Evolutionary conservation across 2,888 invertebrate genomes (phyloP).

Genomic region (Amaurobius ferox): DNA sequence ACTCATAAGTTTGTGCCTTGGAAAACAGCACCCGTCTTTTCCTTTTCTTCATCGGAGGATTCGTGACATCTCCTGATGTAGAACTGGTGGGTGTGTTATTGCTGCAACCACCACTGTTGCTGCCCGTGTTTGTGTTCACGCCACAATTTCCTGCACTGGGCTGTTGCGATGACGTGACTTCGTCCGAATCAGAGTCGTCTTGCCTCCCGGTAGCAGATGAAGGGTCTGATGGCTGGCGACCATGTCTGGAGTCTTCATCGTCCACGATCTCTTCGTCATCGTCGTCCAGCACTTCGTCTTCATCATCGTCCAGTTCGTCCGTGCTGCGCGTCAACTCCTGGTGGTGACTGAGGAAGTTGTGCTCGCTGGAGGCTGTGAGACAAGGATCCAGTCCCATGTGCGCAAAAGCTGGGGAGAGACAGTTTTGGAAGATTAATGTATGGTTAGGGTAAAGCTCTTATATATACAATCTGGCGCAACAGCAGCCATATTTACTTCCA

Average conservation of each 20-base stretch:
- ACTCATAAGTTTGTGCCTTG: conserved; percentile 96
- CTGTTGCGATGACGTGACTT: conserved; percentile 52
- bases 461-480: too few species aligned
- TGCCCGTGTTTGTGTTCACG: background rate
- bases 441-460: too few species aligned
- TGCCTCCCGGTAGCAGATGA: conserved; percentile 17
- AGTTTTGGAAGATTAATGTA: too few species aligned
- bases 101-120: background rate
- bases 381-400: conserved; percentile 64
- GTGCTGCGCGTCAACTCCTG: conserved; percentile 49
- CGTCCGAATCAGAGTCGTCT: conserved; percentile 57
- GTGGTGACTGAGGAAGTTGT: conserved; percentile 3
- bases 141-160: background rate
- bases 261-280: conserved; percentile 73
- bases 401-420: conserved; percentile 31
- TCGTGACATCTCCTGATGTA: conserved; percentile 47
- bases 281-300: conserved; percentile 77
- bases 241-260: conserved; percentile 71
- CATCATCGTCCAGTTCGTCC: conserved; percentile 36
- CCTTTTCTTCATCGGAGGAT: conserved; percentile 84
- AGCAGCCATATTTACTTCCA: too few species aligned
- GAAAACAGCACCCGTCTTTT: conserved; percentile 98
- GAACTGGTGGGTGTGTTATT: conserved; percentile 62
- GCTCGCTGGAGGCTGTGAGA: conserved; percentile 1
- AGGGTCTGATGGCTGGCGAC: conserved; percentile 6